Conservation (phyloP, 2,888 invertebrate genomes). For the Sycophila texana region DNA sequence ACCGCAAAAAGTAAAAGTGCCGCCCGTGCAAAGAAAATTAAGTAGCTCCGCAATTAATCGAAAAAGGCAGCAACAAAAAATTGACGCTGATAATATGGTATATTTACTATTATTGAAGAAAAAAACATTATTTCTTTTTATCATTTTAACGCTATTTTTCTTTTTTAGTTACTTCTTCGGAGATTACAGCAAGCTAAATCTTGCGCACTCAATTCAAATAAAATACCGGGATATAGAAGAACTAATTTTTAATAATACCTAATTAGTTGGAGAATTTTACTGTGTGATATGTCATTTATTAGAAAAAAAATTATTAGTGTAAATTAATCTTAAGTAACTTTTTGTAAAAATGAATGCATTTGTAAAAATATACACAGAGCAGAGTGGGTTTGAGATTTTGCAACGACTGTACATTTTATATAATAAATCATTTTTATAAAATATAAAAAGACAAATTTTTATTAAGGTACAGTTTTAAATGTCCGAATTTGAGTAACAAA, state of each 20-base stretch:
- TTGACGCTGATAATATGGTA: slow-evolving; percentile 78
- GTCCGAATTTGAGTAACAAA: neutral
- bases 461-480: neutral
- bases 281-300: slow-evolving; percentile 3
- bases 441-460: neutral
- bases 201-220: slow-evolving; percentile 61
- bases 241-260: slow-evolving; percentile 61
- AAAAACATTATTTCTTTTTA: slow-evolving; percentile 1
- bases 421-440: slow-evolving; percentile 21
- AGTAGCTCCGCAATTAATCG: slow-evolving; percentile 77
- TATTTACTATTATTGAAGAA: slow-evolving; percentile 46
- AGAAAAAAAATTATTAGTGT: slow-evolving; percentile 6
- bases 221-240: slow-evolving; percentile 62
- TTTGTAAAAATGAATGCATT: neutral
- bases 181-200: slow-evolving; percentile 69
- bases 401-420: slow-evolving; percentile 2
- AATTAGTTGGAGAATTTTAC: neutral
- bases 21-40: slow-evolving; percentile 57
- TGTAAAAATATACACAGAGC: neutral
- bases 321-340: slow-evolving; percentile 10
- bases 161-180: slow-evolving; percentile 66
- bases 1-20: slow-evolving; percentile 59
- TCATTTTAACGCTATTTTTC: slow-evolving; percentile 13
- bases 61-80: slow-evolving; percentile 75
- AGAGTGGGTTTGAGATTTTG: no score